Base-by-base conservation (phyloP, 2,113 vertebrate species). In the Amphiprion percula region DNA sequence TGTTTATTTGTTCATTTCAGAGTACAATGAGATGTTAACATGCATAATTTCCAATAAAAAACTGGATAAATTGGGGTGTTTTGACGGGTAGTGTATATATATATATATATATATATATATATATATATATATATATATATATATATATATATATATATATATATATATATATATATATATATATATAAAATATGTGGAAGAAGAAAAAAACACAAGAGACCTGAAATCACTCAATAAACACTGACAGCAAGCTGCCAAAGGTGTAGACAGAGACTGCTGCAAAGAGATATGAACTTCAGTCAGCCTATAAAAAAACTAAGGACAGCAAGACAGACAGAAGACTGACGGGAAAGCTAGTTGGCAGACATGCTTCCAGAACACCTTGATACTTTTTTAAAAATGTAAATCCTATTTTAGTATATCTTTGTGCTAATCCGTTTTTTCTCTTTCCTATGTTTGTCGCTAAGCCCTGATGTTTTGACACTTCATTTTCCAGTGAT, bases 161-260 rank as follows among this genome's bases (percentile, higher is more conserved):
- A 21, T 21, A 21, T 21, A 21, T 21, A 21, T 21, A 21, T 21
- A 21, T 21, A 21, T 21, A 21, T 21, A 21, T 21, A 21, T 21
- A 21, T 17, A 53, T 39, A 30, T 55, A 28, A 59, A 60, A 15
- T 19, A 47, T 56, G 1, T 47, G n/a, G 24, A 11, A 3, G 14
- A 1, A 7, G 21, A 52, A 70, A 37, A 12, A 50, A 41, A 73
- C 56, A 78, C 33, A 24, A 2, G 26, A 54, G 60, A 69, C 15
- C 24, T 70, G 28, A 53, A 77, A 77, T 77, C 33, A 19, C 33
- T 54, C 52, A 63, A 26, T 63, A 53, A 63, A 73, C 39, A 63
- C 24, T 68, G 68, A 68, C 33, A 53, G 68, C 6, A 50, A 59
- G 10, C 24, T 80, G 49, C 68, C 39, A 62, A 73, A 77, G 2